phyloP scores from a whole-genome alignment of 2,113 vertebrate genomes.

The Corydoras sp. region DNA sequence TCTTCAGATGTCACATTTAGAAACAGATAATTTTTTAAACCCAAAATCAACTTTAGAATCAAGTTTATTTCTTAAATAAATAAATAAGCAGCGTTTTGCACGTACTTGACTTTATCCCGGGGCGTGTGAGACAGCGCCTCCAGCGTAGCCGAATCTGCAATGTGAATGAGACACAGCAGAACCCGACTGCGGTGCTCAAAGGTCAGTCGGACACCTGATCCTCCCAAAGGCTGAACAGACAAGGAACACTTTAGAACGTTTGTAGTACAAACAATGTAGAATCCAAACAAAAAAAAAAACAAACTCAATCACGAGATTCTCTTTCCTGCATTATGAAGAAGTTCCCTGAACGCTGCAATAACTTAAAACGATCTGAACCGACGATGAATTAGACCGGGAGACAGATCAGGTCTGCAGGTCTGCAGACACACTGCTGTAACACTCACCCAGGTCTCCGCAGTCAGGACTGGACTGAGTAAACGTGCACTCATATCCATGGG shows the following conservation, averaged over 20 bases:
- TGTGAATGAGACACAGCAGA: slow-evolving; percentile 81
- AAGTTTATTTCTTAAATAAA: too few species aligned
- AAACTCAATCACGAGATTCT: too few species aligned
- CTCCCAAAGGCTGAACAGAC: slow-evolving; percentile 67
- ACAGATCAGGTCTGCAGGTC: not conserved
- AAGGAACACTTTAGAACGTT: too few species aligned
- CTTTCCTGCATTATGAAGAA: too few species aligned
- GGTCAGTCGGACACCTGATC: slow-evolving; percentile 69
- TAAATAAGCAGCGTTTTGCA: too few species aligned
- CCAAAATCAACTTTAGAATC: not conserved
- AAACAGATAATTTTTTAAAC: not conserved
- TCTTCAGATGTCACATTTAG: too few species aligned
- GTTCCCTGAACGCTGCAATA: too few species aligned
- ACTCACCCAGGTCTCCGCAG: slow-evolving; percentile 79
- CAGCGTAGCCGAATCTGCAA: slow-evolving; percentile 73
- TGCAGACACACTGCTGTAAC: too few species aligned
- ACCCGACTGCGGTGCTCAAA: slow-evolving; percentile 80
- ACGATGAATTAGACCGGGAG: too few species aligned
- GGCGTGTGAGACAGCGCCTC: slow-evolving; percentile 79
- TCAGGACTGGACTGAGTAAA: slow-evolving; percentile 75
- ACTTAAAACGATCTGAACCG: too few species aligned
- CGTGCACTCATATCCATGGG: slow-evolving; percentile 71
- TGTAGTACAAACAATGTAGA: too few species aligned
- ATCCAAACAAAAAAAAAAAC: too few species aligned
- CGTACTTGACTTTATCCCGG: slow-evolving; percentile 77